Evolutionary conservation across 2,113 vertebrate genomes (phyloP), one percentile per base, ranked within the genome.

Genomic region (Galbula dea): DNA sequence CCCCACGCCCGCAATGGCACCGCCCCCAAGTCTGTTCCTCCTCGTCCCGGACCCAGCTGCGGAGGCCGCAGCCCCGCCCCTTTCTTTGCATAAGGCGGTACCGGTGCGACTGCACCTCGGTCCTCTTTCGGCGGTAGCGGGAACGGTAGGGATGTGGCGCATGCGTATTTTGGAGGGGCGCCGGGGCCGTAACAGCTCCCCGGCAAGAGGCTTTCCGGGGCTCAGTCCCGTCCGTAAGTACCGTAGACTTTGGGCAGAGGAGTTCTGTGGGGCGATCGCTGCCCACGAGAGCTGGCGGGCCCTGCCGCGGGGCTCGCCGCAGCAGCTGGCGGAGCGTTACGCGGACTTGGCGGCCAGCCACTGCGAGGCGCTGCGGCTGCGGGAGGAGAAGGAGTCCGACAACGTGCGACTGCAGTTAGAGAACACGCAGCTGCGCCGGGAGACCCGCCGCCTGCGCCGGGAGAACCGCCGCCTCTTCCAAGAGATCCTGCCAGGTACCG

Each of bases 311-410:
- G 96, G 96, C 19, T 94, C 88, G 67, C 90, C 45, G 11, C 95
- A 88, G 58, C 95, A 97, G 66, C 95, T 98, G 65, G 98, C 98
- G 86, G 97, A 97, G 90, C 98, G 98, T 51, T 99, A 98, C 90
- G 96, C 95, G 59, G 95, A 98, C 80, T 95, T 99, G 94, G 98
- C 98, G 7, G 95, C 96, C 29, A 98, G 98, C 95, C 98, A 98
- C 94, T 88, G 98, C 92, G 97, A 97, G 76, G 97, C 98, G 82
- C 96, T 98, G 82, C 97, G 93, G 76, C 98, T 98, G 93, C 98
- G 98, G 92, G 97, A 98, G 26, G 98, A 98, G 83, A 97, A 98
- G 86, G 98, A 99, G 96, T 94, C 88, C 46, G 97, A 98, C 46
- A 99, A 98, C 77, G 96, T 57, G 12, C 94, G 97, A 68, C 96